Percentiles rank a stretch among this genome's conserved stretches.
These are phyloP conservation scores for Pheosia tremula DNA, from an alignment of 2,888 invertebrate species.

Conservation along the genomic window DNA sequence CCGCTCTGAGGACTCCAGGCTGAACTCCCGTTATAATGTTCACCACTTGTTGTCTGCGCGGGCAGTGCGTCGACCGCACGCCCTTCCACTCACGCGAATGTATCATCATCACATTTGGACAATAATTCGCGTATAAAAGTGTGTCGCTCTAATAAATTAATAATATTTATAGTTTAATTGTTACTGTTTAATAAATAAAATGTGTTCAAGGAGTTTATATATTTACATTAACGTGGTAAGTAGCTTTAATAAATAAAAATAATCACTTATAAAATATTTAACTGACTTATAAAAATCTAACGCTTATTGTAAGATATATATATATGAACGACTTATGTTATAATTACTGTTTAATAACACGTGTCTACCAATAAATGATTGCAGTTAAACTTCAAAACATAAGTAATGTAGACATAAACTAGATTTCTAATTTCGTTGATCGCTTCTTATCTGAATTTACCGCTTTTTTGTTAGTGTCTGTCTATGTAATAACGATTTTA, in stretches of 20 bases:
- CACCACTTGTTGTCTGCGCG: conserved; percentile 79
- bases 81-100: conserved; percentile 79
- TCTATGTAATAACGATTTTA: too few species aligned
- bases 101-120: conserved; percentile 72
- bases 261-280: too few species aligned
- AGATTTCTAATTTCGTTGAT: conserved; percentile 24
- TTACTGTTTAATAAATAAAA: conserved; percentile 55
- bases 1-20: conserved; percentile 71
- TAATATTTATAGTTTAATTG: conserved; percentile 53
- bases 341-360: not conserved
- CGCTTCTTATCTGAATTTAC: conserved; percentile 31
- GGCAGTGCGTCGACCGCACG: conserved; percentile 83
- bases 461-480: conserved; percentile 12
- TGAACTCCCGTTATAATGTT: conserved; percentile 82
- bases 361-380: not conserved
- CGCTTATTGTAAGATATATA: too few species aligned
- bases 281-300: too few species aligned
- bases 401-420: not conserved
- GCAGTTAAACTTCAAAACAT: not conserved
- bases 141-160: conserved; percentile 51
- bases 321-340: too few species aligned
- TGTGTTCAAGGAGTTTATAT: conserved; percentile 68
- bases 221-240: conserved; percentile 73
- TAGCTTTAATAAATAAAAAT: conserved; percentile 13
- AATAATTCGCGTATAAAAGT: conserved; percentile 72